Evolutionary conservation across 37 sponge, comb jelly and placozoan species (phyloP).

Genomic region (Agelas oroides): DNA sequence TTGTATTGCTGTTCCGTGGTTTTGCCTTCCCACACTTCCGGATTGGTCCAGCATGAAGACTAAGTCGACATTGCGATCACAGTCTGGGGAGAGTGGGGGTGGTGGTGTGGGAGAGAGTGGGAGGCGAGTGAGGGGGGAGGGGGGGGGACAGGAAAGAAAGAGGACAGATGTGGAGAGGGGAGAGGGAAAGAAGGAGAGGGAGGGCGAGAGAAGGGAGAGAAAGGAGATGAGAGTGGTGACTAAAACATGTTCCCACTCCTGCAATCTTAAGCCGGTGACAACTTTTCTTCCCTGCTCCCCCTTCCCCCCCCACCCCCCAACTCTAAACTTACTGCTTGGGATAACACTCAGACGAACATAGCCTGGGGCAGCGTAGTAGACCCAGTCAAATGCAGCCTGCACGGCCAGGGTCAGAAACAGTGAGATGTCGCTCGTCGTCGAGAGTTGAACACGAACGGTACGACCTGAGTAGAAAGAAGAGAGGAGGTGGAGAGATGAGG

Average conservation of each 20-base stretch:
- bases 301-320: too few species aligned
- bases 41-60: constrained; percentile 85
- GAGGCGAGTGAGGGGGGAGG: too few species aligned
- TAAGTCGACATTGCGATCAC: constrained; percentile 68
- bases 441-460: constrained; percentile 41
- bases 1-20: constrained; percentile 67
- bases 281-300: too few species aligned
- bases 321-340: constrained; percentile 56
- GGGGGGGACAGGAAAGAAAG: too few species aligned
- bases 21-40: constrained; percentile 70
- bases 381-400: constrained; percentile 79
- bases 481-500: too few species aligned
- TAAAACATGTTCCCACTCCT: too few species aligned
- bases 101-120: constrained; percentile 12
- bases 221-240: too few species aligned
- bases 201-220: neutral
- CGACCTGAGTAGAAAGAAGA: constrained; percentile 75
- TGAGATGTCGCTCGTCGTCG: neutral
- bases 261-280: too few species aligned
- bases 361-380: constrained; percentile 16
- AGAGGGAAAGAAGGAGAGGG: too few species aligned
- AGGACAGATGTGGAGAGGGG: too few species aligned
- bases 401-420: constrained; percentile 46
- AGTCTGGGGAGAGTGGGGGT: constrained; percentile 61
- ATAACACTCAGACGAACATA: constrained; percentile 67